phyloP scores from a whole-genome alignment of 1,140 invertebrate species.

The Drosophila bocqueti region DNA sequence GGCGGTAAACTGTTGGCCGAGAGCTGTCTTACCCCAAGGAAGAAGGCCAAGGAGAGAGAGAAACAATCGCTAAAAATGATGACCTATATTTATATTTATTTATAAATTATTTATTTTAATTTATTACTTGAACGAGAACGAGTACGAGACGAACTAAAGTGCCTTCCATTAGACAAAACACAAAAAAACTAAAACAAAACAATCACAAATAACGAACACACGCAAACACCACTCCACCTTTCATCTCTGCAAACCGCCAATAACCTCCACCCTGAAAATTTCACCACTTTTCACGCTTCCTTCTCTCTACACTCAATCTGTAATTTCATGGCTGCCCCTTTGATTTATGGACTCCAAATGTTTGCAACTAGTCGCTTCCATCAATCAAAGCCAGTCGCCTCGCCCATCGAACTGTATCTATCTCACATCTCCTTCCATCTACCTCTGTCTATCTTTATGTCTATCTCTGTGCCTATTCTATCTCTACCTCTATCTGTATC shows the following conservation, averaged over 20 bases:
- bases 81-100: constrained; percentile 82
- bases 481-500: constrained; percentile 39
- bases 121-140: constrained; percentile 82
- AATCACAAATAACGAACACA: constrained; percentile 52
- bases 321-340: constrained; percentile 60
- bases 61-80: constrained; percentile 76
- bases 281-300: constrained; percentile 42
- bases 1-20: constrained; percentile 65
- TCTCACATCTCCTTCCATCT: constrained; percentile 46
- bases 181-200: constrained; percentile 30
- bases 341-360: constrained; percentile 73
- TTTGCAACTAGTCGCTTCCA: constrained; percentile 79
- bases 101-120: constrained; percentile 84
- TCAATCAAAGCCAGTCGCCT: constrained; percentile 67
- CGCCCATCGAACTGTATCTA: constrained; percentile 52
- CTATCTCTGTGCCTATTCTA: constrained; percentile 35
- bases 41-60: constrained; percentile 56
- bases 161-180: constrained; percentile 68
- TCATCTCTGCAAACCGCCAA: constrained; percentile 46
- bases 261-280: constrained; percentile 47
- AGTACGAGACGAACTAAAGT: constrained; percentile 69
- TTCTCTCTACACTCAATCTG: constrained; percentile 30
- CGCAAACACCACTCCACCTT: constrained; percentile 56
- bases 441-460: constrained; percentile 36
- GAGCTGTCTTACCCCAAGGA: constrained; percentile 17